phyloP scores from a whole-genome alignment of 2,113 vertebrate genomes.

The Catharus minimus region DNA sequence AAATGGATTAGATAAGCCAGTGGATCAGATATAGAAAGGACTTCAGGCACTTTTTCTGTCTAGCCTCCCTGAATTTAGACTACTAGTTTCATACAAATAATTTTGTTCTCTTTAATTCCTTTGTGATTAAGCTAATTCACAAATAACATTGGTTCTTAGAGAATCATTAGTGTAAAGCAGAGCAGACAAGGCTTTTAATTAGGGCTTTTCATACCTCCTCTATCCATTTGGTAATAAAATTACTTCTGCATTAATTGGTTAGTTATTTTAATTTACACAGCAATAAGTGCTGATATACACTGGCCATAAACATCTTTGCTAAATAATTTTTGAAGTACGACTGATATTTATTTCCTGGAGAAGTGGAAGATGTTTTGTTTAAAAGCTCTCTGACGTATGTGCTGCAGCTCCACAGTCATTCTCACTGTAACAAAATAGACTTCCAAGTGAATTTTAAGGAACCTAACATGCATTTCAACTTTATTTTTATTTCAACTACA shows the following conservation, averaged over 20 bases:
- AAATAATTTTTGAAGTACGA: conserved; percentile 6
- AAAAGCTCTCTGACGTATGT: conserved; percentile 3
- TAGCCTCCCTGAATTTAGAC: conserved; percentile 29
- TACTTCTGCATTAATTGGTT: conserved; percentile 53
- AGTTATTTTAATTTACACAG: conserved; percentile 45
- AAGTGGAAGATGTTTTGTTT: conserved; percentile 22
- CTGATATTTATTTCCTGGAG: conserved; percentile 23
- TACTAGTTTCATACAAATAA: conserved; percentile 49
- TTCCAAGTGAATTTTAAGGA: conserved; percentile 27
- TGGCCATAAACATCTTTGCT: neutral
- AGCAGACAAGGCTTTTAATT: conserved; percentile 57
- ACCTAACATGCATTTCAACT: neutral
- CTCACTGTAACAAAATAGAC: conserved; percentile 10
- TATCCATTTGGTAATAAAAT: conserved; percentile 53
- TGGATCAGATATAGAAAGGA: conserved; percentile 70
- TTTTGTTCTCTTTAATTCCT: conserved; percentile 63
- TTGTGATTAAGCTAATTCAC: conserved; percentile 56
- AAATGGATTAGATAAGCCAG: conserved; percentile 76
- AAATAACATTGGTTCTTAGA: conserved; percentile 61
- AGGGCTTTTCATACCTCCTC: conserved; percentile 44
- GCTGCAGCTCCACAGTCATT: neutral
- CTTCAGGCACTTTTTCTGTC: conserved; percentile 45
- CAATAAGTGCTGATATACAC: conserved; percentile 24
- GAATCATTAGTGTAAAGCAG: conserved; percentile 57
- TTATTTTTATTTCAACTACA: neutral